phyloP scores from a whole-genome alignment of 2,113 vertebrate genomes.

The Ciconia stormi region DNA sequence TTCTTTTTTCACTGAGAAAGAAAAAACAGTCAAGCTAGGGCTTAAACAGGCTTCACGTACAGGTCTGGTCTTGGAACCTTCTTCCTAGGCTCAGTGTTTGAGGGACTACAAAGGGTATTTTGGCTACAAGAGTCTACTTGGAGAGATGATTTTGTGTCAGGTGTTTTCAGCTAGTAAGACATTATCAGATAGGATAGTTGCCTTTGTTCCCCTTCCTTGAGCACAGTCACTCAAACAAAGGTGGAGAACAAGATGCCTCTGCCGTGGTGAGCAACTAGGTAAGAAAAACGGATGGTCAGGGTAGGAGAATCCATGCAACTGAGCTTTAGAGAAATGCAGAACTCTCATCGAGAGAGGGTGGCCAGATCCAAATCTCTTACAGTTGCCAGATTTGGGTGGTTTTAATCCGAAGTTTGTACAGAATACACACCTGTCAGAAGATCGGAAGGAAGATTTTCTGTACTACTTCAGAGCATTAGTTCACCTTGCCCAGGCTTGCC shows the following conservation, averaged over 20 bases:
- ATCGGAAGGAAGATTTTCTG: neutral
- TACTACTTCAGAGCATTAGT: neutral
- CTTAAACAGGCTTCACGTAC: neutral
- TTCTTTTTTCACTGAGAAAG: neutral
- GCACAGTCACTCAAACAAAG: neutral
- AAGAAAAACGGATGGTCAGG: neutral
- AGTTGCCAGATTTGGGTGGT: neutral
- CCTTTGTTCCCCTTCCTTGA: neutral
- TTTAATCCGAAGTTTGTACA: neutral
- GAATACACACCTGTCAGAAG: neutral
- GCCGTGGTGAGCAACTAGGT: neutral
- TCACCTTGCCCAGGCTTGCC: neutral
- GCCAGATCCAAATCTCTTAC: neutral
- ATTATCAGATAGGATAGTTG: neutral
- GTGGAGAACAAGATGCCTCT: neutral
- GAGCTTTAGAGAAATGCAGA: neutral
- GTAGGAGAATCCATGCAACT: neutral
- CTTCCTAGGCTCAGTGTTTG: neutral
- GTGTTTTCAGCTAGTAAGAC: neutral
- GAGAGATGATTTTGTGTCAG: neutral
- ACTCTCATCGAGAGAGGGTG: neutral
- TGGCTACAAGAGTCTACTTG: neutral
- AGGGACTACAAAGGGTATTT: neutral
- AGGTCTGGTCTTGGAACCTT: neutral
- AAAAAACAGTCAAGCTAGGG: rapidly evolving